A percentile compares a stretch with the other conserved stretches of the same genome.
These are phyloP conservation scores for Gibbula magus DNA, from an alignment of 2,888 invertebrate species.

Conservation along the genomic window DNA sequence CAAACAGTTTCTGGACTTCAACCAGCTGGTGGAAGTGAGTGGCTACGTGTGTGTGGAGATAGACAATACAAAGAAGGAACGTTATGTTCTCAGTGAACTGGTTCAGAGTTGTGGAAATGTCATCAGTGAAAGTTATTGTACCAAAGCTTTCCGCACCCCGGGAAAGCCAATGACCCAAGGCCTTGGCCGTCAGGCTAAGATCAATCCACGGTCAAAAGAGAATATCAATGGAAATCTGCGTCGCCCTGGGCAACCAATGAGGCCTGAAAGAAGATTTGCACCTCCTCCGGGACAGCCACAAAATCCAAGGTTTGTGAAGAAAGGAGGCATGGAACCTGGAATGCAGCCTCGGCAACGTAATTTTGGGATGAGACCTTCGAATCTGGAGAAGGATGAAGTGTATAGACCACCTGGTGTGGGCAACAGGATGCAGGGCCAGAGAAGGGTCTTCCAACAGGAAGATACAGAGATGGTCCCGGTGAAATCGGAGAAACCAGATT, in stretches of 20 bases:
- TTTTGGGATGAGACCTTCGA: background rate
- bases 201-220: slow-evolving; percentile 8
- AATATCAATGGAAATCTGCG: background rate
- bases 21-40: slow-evolving; percentile 15
- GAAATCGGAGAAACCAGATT: slow-evolving; percentile 3
- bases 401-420: background rate
- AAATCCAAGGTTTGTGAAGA: background rate
- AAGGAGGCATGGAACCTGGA: background rate
- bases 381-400: background rate
- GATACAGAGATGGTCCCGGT: background rate
- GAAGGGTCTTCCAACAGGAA: slow-evolving; percentile 3
- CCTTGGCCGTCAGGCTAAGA: background rate
- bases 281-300: background rate
- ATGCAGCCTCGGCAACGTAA: background rate
- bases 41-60: slow-evolving; percentile 17
- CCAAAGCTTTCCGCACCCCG: slow-evolving; percentile 3
- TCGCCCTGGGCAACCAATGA: slow-evolving; percentile 9
- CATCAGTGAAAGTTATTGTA: slow-evolving; percentile 12
- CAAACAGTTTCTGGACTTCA: slow-evolving; percentile 15
- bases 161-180: slow-evolving; percentile 4
- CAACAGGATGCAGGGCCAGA: slow-evolving; percentile 1
- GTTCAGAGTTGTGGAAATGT: slow-evolving; percentile 18
- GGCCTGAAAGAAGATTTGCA: background rate
- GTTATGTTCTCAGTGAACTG: slow-evolving; percentile 12
- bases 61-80: slow-evolving; percentile 20